A percentile compares a stretch with the other conserved stretches of the same genome.
phyloP scores from a whole-genome alignment of 2,888 invertebrate genomes.

The Branchellion lobata region DNA sequence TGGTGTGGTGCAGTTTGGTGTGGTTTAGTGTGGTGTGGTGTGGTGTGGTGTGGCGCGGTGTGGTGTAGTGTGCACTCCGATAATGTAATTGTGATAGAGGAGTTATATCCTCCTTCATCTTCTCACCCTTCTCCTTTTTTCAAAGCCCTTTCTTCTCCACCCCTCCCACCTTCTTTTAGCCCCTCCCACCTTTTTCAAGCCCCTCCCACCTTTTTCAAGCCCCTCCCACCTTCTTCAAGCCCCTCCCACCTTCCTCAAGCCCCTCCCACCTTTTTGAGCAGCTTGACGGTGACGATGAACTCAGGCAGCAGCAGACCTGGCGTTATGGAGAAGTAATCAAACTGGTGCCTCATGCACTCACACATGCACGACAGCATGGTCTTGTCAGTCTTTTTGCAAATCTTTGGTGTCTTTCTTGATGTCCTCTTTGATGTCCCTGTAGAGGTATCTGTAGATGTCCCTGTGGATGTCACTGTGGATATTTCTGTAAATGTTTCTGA shows the following conservation, averaged over 20 bases:
- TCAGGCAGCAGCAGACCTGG: slow-evolving; percentile 61
- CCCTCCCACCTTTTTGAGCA: slow-evolving; percentile 60
- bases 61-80: neutral
- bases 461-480: too few relatives aligned
- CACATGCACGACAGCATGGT: slow-evolving; percentile 52
- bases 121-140: too few relatives aligned
- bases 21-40: neutral
- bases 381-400: neutral
- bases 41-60: neutral
- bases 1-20: neutral
- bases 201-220: neutral
- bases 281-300: slow-evolving; percentile 62
- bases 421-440: neutral
- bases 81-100: too few relatives aligned
- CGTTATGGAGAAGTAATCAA: slow-evolving; percentile 62
- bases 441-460: too few relatives aligned
- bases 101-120: too few relatives aligned
- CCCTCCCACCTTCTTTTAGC: too few relatives aligned
- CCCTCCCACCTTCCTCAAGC: neutral
- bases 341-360: slow-evolving; percentile 60
- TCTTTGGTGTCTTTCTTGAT: neutral
- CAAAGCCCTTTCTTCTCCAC: too few relatives aligned
- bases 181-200: neutral
- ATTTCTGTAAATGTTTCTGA: too few relatives aligned
- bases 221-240: neutral